Evolutionary conservation across 2,888 invertebrate genomes (phyloP).

Genomic region (Hylaea fasciaria): DNA sequence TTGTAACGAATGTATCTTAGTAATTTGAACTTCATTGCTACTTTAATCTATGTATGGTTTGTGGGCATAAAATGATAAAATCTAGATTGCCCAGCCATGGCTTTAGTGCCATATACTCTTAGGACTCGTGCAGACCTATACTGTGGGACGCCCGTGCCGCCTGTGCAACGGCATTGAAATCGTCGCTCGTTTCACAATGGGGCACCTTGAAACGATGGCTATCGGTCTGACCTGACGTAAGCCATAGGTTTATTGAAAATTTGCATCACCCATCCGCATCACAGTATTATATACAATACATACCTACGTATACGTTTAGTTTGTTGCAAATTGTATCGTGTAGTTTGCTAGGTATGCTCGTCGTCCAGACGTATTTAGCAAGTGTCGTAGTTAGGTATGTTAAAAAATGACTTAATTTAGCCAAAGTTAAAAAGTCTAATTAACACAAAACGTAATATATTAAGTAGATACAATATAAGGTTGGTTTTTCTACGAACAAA

Average conservation of each 20-base stretch:
- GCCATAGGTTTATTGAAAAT: conserved; percentile 43
- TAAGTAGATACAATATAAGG: no score
- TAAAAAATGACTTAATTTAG: no score
- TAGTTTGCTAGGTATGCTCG: no score
- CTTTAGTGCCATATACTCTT: conserved; percentile 17
- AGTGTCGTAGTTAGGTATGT: no score
- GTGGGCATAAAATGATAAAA: background rate
- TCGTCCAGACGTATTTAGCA: no score
- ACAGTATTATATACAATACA: background rate
- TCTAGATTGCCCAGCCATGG: background rate
- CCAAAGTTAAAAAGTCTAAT: no score
- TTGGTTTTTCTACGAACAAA: no score
- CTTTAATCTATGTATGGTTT: background rate
- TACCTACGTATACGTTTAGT: background rate
- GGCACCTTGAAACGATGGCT: conserved; percentile 43
- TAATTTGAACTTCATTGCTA: no score
- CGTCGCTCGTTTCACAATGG: conserved; percentile 42
- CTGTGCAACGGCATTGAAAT: conserved; percentile 41
- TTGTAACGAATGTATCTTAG: no score
- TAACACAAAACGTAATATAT: no score
- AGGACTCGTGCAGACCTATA: no score
- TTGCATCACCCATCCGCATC: conserved; percentile 37
- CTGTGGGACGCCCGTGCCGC: conserved; percentile 35
- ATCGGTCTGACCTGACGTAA: conserved; percentile 40
- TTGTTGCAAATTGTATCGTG: background rate